Conservation (phyloP, 2,888 invertebrate species). For the Apamea sordens region DNA sequence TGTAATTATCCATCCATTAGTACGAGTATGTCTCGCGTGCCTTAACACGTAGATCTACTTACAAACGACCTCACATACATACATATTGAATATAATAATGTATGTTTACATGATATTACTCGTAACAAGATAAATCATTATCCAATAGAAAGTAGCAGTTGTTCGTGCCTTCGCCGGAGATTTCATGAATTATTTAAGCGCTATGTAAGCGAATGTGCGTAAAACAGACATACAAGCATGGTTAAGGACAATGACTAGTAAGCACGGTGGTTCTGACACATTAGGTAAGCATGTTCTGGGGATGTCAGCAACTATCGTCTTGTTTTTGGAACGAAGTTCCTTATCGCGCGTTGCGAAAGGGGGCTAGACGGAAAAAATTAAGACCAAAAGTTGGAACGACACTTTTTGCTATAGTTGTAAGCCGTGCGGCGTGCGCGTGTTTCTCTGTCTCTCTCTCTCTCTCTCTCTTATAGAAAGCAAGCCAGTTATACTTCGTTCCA, state of each 20-base stretch:
- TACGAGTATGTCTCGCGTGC: neutral
- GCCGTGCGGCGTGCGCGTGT: too few relatives aligned
- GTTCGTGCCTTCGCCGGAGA: slow-evolving; percentile 29
- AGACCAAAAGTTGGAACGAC: too few relatives aligned
- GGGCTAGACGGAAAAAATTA: too few relatives aligned
- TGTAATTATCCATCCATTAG: neutral
- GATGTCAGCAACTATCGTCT: neutral
- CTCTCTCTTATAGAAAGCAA: too few relatives aligned
- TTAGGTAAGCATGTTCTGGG: too few relatives aligned
- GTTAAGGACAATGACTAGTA: slow-evolving; percentile 6
- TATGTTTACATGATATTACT: slow-evolving; percentile 14
- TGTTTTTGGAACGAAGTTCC: too few relatives aligned
- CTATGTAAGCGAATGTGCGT: slow-evolving; percentile 18
- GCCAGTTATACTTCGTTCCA: too few relatives aligned
- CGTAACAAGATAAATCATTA: slow-evolving; percentile 53
- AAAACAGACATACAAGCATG: slow-evolving; percentile 25
- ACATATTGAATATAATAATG: slow-evolving; percentile 2
- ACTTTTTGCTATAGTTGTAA: too few relatives aligned
- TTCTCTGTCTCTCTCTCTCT: too few relatives aligned
- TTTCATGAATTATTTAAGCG: slow-evolving; percentile 61
- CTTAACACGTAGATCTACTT: slow-evolving; percentile 4
- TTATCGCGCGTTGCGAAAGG: too few relatives aligned
- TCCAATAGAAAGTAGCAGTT: slow-evolving; percentile 50
- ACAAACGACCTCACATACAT: neutral
- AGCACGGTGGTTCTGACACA: neutral